phyloP scores from a whole-genome alignment of 2,113 vertebrate genomes.

The Ceyx melanurus region DNA sequence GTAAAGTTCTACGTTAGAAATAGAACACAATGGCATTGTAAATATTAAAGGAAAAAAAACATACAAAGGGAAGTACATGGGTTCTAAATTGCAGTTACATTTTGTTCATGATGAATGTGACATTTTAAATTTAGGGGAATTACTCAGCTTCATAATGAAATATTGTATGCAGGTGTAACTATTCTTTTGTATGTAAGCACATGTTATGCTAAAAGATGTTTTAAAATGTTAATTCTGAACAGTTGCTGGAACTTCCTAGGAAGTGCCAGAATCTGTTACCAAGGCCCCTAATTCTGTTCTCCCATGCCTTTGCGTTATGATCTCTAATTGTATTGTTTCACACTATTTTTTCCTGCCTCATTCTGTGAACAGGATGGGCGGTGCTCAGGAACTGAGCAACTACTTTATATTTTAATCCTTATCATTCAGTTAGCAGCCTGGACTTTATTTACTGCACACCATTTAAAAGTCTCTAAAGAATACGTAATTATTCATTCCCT shows the following conservation, averaged over 20 bases:
- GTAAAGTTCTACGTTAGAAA: not conserved
- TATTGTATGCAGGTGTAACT: conserved; percentile 38
- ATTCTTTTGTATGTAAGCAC: conserved; percentile 12
- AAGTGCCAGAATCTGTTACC: conserved; percentile 30
- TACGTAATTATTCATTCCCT: conserved; percentile 36
- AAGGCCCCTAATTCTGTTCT: not conserved
- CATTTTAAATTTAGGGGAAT: conserved; percentile 31
- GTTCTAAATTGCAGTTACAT: conserved; percentile 1
- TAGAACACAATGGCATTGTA: conserved; percentile 45
- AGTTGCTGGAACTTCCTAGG: conserved; percentile 54
- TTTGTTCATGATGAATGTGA: conserved; percentile 22
- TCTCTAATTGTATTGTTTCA: conserved; percentile 62
- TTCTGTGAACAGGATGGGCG: conserved; percentile 56
- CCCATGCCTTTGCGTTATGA: not conserved
- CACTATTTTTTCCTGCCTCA: conserved; percentile 65
- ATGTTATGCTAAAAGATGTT: conserved; percentile 3
- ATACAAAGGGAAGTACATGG: not conserved
- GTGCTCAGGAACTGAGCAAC: conserved; percentile 39
- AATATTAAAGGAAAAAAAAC: not conserved
- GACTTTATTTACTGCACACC: conserved; percentile 39
- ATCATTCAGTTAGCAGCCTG: not conserved
- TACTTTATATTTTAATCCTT: conserved; percentile 61
- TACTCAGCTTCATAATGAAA: conserved; percentile 33
- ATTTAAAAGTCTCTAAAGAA: conserved; percentile 47
- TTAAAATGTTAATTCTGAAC: conserved; percentile 27